phyloP scores from a whole-genome alignment of 2,113 vertebrate genomes.

The Micronisus gabar region DNA sequence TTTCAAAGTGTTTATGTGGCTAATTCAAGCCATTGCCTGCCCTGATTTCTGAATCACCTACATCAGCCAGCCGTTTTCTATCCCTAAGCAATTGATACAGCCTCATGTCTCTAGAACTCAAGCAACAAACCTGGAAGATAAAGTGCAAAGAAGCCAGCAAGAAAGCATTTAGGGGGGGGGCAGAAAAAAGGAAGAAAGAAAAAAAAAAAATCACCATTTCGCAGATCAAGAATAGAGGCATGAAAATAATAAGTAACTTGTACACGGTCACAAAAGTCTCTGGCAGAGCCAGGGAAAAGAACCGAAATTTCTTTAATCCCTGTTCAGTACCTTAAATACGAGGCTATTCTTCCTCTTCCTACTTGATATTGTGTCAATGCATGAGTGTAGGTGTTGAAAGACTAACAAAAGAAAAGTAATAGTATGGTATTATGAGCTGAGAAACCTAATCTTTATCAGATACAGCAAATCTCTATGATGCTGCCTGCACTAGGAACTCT shows the following conservation, averaged over 20 bases:
- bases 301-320: conserved; percentile 59
- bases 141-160: conserved; percentile 33
- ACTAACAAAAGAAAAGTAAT: conserved; percentile 67
- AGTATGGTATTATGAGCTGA: conserved; percentile 52
- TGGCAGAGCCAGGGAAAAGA: conserved; percentile 49
- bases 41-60: neutral
- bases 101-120: neutral
- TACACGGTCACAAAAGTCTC: conserved; percentile 50
- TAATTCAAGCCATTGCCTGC: neutral
- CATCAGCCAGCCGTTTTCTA: neutral
- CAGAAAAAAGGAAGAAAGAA: too few species aligned
- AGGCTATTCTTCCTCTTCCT: conserved; percentile 64
- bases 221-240: conserved; percentile 46
- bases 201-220: conserved; percentile 4
- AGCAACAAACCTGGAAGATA: neutral
- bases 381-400: conserved; percentile 65
- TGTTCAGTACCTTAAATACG: conserved; percentile 56
- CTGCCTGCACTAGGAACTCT: conserved; percentile 61
- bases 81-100: neutral
- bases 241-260: conserved; percentile 58
- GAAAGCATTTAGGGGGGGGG: neutral
- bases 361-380: conserved; percentile 65
- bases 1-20: neutral
- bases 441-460: conserved; percentile 59
- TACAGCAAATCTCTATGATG: conserved; percentile 67